A percentile compares a stretch with the other conserved stretches of the same genome.
Conservation (phyloP, 1,140 invertebrate genomes). For the Bombus ignitus region DNA sequence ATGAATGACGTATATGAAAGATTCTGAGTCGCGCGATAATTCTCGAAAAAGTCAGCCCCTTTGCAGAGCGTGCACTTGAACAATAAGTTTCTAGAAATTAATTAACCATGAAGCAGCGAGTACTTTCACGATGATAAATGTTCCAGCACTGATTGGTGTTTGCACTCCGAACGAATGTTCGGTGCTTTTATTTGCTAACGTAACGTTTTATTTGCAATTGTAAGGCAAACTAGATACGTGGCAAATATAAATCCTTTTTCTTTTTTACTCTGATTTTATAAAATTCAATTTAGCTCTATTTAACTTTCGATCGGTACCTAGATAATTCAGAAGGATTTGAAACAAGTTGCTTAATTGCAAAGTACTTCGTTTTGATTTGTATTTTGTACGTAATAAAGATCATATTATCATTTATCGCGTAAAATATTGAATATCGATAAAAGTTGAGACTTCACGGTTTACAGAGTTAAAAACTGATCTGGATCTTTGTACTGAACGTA, state of each 20-base stretch:
- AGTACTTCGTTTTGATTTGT: too few species aligned
- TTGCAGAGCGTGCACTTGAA: background rate
- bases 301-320: background rate
- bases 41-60: background rate
- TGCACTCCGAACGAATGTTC: background rate
- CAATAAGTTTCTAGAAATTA: constrained; percentile 2
- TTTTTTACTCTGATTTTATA: background rate
- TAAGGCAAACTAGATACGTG: too few species aligned
- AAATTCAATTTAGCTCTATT: too few species aligned
- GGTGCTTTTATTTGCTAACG: background rate
- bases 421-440: too few species aligned
- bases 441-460: background rate
- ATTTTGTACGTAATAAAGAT: too few species aligned
- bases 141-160: background rate
- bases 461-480: background rate
- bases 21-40: background rate
- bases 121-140: background rate
- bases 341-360: background rate
- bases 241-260: too few species aligned
- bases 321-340: too few species aligned
- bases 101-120: background rate
- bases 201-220: too few species aligned
- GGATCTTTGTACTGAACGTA: background rate
- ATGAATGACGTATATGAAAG: background rate
- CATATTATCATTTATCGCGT: too few species aligned